Conservation (phyloP, 2,797 vertebrate species). For the Paratrypauchen microcephalus region DNA sequence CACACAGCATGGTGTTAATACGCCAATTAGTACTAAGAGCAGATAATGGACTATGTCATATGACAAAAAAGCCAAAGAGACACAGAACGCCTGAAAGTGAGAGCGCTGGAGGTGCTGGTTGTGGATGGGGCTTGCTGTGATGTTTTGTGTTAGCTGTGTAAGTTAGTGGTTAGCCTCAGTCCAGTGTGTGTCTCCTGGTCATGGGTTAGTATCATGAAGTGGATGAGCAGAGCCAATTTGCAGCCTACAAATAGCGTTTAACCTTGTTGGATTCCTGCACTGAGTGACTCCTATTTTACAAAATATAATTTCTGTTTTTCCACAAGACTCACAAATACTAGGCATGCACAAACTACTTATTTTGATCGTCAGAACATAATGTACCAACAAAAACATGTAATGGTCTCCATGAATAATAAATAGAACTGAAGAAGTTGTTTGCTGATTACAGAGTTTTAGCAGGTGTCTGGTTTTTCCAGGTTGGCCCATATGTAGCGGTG, state of each 20-base stretch:
- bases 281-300: slow-evolving; percentile 45
- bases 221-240: slow-evolving; percentile 64
- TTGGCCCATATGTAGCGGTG: not conserved
- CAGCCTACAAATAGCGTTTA: slow-evolving; percentile 56
- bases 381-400: not conserved
- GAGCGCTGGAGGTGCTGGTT: slow-evolving; percentile 47
- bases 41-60: slow-evolving; percentile 86
- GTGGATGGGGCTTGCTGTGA: slow-evolving; percentile 61
- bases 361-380: not conserved
- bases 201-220: slow-evolving; percentile 60
- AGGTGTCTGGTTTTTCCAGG: not conserved
- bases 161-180: slow-evolving; percentile 58
- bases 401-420: not conserved
- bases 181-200: slow-evolving; percentile 49
- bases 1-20: slow-evolving; percentile 81
- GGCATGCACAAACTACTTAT: not conserved
- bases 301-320: slow-evolving; percentile 37
- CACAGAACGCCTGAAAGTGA: slow-evolving; percentile 46
- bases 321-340: slow-evolving; percentile 3
- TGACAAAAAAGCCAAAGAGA: slow-evolving; percentile 69
- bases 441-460: not conserved
- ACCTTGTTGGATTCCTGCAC: slow-evolving; percentile 60
- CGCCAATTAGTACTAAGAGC: slow-evolving; percentile 85
- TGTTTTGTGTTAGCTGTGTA: slow-evolving; percentile 27
- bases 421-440: not conserved